Evolutionary conservation across 2,113 vertebrate species (phyloP), one percentile per base, ranked within the genome.

Genomic region (Gopherus evgoodei): DNA sequence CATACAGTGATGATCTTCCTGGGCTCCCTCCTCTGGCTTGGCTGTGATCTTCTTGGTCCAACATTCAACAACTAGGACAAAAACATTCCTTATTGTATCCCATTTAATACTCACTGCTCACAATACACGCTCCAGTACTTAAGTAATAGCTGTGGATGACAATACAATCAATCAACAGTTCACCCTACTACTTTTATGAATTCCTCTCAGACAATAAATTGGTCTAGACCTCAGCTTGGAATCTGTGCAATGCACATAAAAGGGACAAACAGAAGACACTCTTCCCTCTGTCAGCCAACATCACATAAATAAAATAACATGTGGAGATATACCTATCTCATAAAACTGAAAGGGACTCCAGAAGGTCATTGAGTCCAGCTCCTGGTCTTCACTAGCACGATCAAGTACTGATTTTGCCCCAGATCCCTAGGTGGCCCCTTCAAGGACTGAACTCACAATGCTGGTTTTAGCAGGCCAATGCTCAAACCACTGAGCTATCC

Each of bases 1-100:
- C 99, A 98, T 93, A 99, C 98, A 1, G 99, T 99, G 97, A 99
- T 99, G 97, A 99, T 99, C 98, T 99, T 99, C 94, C 99, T 98
- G 88, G 99, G 99, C 49, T 99, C 99, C 31, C 99, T 98, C 83
- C 99, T 98, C 78, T 98, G 97, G 90, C 98, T 97, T 0, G 98
- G 98, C 81, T 99, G 98, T 87, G 98, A 98, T 96, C 98, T 97
- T 94, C 98, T 98, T 21, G 98, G 93, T 79, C 98, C 98, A 84
- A 99, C 98, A 92, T 98, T 99, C 97, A 99, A 98, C 82, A 99
- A 96, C 99, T 99, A 97, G 93, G 95, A 98, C 78, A 97, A 97
- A 97, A 98, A 98, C 19, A 97, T 78, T 38, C 83, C 82, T 88
- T 92, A 96, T 97, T 96, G 93, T 31, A 89, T 57, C 91, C 93